A percentile compares a stretch with the other conserved stretches of the same genome.
Evolutionary conservation across 2,113 vertebrate genomes (phyloP).

Genomic region (Todiramphus chloris): DNA sequence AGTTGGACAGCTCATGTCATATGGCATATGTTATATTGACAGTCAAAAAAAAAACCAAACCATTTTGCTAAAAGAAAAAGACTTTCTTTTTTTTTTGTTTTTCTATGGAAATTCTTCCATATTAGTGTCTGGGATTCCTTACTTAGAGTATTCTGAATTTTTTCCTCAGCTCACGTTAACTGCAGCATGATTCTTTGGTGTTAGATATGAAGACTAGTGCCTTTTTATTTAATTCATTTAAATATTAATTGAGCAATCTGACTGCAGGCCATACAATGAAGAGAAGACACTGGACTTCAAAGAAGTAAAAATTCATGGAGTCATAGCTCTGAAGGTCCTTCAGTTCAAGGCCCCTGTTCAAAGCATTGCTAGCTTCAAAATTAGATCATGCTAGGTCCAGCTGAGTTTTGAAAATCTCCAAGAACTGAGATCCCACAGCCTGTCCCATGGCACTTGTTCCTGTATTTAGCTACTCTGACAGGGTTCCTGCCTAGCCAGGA

Average conservation of each 20-base stretch:
- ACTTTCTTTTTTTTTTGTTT: neutral
- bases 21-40: neutral
- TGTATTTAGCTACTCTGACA: neutral
- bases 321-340: neutral
- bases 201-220: neutral
- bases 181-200: neutral
- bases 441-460: neutral
- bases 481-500: neutral
- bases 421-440: neutral
- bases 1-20: neutral
- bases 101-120: neutral
- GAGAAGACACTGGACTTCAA: neutral
- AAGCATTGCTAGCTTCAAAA: neutral
- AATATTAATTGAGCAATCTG: neutral
- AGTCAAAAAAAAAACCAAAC: neutral
- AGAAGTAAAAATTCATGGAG: neutral
- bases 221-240: neutral
- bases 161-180: neutral
- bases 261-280: neutral
- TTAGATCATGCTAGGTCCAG: neutral
- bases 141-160: neutral
- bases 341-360: neutral
- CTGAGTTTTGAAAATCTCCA: neutral
- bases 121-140: neutral
- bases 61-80: neutral